Evolutionary conservation across 2,113 vertebrate species (phyloP).

Genomic region (Microcebus tavaratra): DNA sequence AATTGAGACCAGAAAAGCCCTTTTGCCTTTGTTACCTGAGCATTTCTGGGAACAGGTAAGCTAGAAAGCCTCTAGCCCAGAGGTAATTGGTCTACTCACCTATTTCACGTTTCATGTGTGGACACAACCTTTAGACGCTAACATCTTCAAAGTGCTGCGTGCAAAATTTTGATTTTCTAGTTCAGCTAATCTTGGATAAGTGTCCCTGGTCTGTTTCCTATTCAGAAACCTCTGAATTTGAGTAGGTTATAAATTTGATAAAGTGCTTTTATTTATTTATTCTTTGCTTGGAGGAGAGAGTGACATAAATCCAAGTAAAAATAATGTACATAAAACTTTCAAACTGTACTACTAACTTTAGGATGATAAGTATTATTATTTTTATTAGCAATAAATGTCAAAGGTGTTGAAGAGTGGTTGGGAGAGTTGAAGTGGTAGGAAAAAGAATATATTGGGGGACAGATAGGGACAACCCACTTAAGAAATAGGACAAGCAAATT

Average conservation of each 20-base stretch:
- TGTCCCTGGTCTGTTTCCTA: slow-evolving; percentile 58
- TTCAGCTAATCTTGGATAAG: slow-evolving; percentile 57
- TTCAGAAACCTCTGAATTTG: slow-evolving; percentile 65
- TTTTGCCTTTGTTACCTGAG: slow-evolving; percentile 47
- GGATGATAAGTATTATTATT: slow-evolving; percentile 66
- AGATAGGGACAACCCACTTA: not conserved
- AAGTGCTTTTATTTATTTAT: slow-evolving; percentile 75
- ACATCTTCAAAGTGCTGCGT: not conserved
- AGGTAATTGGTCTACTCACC: not conserved
- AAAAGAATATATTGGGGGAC: not conserved
- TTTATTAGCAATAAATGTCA: slow-evolving; percentile 74
- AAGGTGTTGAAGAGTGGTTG: slow-evolving; percentile 46
- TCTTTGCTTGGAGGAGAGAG: slow-evolving; percentile 58
- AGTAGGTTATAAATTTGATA: slow-evolving; percentile 70
- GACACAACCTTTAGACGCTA: not conserved
- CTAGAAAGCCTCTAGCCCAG: not conserved
- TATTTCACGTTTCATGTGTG: not conserved
- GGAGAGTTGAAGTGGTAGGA: not conserved
- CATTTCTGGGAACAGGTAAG: slow-evolving; percentile 15
- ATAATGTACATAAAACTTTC: slow-evolving; percentile 71
- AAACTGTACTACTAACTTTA: slow-evolving; percentile 57
- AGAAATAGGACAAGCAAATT: not conserved
- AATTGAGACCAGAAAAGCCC: slow-evolving; percentile 45
- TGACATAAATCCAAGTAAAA: slow-evolving; percentile 67
- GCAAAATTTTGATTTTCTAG: slow-evolving; percentile 50